Evolutionary conservation across 2,113 vertebrate genomes (phyloP).

Genomic region (Falcunculus frontatus): DNA sequence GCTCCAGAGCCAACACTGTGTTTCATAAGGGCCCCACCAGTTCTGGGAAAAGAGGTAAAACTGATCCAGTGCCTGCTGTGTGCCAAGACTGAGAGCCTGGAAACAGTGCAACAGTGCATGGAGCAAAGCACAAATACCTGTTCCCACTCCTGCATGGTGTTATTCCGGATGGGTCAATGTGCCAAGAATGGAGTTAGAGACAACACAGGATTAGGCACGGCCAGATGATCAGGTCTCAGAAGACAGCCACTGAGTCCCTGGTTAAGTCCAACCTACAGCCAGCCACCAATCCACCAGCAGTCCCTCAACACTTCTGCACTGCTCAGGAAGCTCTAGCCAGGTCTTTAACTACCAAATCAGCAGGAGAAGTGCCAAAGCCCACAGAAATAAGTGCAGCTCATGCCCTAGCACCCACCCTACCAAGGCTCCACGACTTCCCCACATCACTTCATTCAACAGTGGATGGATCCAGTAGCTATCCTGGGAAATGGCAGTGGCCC

Average conservation of each 20-base stretch:
- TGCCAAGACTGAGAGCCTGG: neutral
- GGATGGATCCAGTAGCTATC: neutral
- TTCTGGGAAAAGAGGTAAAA: neutral
- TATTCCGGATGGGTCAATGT: neutral
- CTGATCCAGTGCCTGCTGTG: neutral
- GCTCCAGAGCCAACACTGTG: neutral
- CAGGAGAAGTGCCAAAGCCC: neutral
- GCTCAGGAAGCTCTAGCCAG: neutral
- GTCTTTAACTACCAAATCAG: neutral
- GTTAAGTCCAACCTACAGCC: neutral
- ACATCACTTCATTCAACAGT: neutral
- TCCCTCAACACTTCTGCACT: neutral
- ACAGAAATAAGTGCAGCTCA: neutral
- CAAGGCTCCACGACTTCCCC: neutral
- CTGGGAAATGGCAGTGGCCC: neutral
- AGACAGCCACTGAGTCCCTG: no score
- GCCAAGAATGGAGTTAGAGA: neutral
- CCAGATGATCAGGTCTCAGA: neutral
- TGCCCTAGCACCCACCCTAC: no score
- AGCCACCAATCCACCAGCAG: neutral
- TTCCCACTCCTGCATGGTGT: neutral
- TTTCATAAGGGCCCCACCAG: neutral
- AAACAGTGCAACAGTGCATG: neutral
- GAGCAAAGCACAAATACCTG: neutral
- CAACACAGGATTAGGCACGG: neutral